These are phyloP conservation scores for Zeuzera pyrina DNA, from an alignment of 2,888 invertebrate genomes.

Conservation along the genomic window DNA sequence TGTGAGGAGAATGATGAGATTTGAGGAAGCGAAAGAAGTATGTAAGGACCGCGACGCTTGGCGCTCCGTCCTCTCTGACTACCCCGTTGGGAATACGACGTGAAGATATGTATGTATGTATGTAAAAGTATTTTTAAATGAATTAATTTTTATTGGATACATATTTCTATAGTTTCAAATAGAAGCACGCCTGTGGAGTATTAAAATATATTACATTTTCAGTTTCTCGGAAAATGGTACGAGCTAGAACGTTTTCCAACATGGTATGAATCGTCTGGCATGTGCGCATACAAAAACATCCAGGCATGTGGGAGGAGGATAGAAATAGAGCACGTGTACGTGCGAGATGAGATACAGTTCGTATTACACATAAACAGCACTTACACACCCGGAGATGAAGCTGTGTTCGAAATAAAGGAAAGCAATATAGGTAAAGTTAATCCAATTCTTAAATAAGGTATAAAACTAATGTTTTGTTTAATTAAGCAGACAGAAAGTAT, in stretches of 20 bases:
- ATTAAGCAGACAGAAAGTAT: no score
- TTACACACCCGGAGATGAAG: constrained; percentile 49
- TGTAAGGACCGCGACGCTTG: no score
- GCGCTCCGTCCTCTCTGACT: no score
- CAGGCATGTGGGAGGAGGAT: constrained; percentile 43
- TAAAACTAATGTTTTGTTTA: no score
- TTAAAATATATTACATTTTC: constrained; percentile 10
- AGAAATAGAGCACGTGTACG: constrained; percentile 45
- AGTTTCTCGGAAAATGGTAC: constrained; percentile 60
- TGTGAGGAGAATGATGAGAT: no score
- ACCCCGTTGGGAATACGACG: no score
- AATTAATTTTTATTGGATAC: no score
- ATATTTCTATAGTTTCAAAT: no score
- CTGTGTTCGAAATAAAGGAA: constrained; percentile 39
- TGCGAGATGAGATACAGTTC: constrained; percentile 40
- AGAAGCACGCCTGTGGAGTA: no score
- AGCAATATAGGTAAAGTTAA: constrained; percentile 43
- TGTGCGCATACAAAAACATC: constrained; percentile 47
- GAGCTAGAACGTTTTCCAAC: constrained; percentile 50
- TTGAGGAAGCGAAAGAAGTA: no score
- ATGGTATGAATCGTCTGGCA: constrained; percentile 46
- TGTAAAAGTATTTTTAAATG: no score
- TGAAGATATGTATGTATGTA: no score
- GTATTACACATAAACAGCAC: constrained; percentile 47
- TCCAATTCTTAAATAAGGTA: neutral